Conservation (phyloP, 2,797 vertebrate genomes). For the Liasis olivaceus region DNA sequence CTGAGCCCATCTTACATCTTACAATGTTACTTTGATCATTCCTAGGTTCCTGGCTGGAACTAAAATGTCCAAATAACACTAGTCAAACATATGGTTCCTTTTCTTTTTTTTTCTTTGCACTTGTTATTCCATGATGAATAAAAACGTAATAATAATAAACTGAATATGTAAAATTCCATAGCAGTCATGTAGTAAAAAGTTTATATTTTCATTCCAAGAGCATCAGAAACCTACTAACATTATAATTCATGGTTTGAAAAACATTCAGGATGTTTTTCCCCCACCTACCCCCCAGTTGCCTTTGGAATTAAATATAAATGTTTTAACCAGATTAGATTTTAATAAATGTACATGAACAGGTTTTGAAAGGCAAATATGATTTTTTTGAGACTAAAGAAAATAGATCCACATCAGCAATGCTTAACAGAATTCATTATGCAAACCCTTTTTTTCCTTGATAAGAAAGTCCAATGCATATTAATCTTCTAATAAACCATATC, state of each 20-base stretch:
- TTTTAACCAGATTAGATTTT: constrained; percentile 24
- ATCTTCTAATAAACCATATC: constrained; percentile 20
- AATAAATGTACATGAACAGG: not conserved
- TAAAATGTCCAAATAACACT: not conserved
- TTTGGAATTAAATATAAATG: constrained; percentile 14
- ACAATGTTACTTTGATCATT: not conserved
- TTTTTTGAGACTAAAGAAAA: not conserved
- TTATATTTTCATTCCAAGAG: not conserved
- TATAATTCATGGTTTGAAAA: not conserved
- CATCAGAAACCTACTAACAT: not conserved
- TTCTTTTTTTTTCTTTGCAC: not conserved
- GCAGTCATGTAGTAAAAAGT: not conserved
- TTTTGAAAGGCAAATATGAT: constrained; percentile 20
- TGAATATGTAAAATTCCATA: not conserved
- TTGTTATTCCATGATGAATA: not conserved
- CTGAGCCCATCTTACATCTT: not conserved
- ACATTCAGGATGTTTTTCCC: not conserved
- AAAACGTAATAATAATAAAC: not conserved
- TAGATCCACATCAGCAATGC: constrained; percentile 6
- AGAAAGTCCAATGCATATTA: constrained; percentile 10
- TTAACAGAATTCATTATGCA: constrained; percentile 14
- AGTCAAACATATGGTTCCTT: not conserved
- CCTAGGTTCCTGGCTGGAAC: not conserved
- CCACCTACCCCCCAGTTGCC: not conserved
- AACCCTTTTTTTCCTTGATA: not conserved